Percentiles rank a stretch among this genome's conserved stretches.
phyloP scores from a whole-genome alignment of 1,140 invertebrate species.

The Nasonia longicornis region DNA sequence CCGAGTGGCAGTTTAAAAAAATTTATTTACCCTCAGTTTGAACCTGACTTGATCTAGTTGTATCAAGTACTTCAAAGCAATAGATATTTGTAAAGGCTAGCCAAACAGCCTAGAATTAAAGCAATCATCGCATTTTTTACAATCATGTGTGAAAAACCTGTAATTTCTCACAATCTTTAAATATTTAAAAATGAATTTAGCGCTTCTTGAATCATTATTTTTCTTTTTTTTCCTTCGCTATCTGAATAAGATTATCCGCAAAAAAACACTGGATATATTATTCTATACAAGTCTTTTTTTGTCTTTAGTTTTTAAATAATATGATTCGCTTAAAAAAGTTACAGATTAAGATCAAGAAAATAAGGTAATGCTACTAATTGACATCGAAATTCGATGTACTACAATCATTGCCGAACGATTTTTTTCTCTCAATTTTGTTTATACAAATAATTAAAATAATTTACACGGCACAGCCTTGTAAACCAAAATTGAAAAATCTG shows the following conservation, averaged over 20 bases:
- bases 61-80: background rate
- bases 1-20: constrained; percentile 15
- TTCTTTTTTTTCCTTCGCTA: constrained; percentile 4
- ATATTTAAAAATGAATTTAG: constrained; percentile 24
- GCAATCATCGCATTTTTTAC: constrained; percentile 1
- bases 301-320: constrained; percentile 46
- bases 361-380: constrained; percentile 37
- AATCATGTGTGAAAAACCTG: background rate
- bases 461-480: constrained; percentile 37
- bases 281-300: constrained; percentile 53
- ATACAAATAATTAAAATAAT: constrained; percentile 47
- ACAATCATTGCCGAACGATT: constrained; percentile 47
- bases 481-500: constrained; percentile 19
- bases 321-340: constrained; percentile 23
- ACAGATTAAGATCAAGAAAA: constrained; percentile 45
- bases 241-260: constrained; percentile 46
- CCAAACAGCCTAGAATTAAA: constrained; percentile 10
- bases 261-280: constrained; percentile 62
- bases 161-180: background rate
- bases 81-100: background rate
- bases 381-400: constrained; percentile 16
- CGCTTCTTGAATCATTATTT: constrained; percentile 12
- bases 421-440: constrained; percentile 44
- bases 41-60: background rate
- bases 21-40: constrained; percentile 19